Evolutionary conservation across 2,888 invertebrate genomes (phyloP).

Genomic region (Aphodius sticticus): DNA sequence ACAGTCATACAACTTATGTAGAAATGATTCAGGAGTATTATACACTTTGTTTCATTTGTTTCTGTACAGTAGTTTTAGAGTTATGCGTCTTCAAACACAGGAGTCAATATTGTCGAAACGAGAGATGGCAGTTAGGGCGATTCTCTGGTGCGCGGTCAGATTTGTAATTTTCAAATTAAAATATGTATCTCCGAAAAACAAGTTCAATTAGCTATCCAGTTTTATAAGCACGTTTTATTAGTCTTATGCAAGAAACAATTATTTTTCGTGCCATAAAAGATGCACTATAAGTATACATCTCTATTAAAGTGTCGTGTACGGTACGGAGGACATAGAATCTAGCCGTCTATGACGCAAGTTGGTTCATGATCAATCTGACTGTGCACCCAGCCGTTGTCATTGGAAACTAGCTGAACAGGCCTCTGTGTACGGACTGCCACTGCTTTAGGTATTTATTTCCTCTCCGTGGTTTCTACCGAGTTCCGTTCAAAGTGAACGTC

Average conservation of each 20-base stretch:
- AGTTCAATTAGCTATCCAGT: too few relatives aligned
- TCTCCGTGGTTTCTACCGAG: background rate
- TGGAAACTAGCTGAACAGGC: conserved; percentile 44
- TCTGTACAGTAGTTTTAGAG: too few relatives aligned
- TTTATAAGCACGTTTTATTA: background rate
- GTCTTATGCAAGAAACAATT: background rate
- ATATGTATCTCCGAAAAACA: too few relatives aligned
- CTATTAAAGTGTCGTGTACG: background rate
- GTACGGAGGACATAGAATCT: background rate
- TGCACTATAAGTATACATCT: background rate
- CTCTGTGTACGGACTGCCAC: conserved; percentile 30
- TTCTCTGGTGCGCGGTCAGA: too few relatives aligned
- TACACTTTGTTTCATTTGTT: too few relatives aligned
- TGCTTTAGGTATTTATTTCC: background rate
- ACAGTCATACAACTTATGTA: too few relatives aligned
- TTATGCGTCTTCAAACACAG: too few relatives aligned
- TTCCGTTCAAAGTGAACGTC: background rate
- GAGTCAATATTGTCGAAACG: too few relatives aligned
- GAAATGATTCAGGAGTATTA: too few relatives aligned
- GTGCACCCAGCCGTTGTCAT: conserved; percentile 47
- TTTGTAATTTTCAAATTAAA: too few relatives aligned
- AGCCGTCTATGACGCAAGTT: conserved; percentile 43
- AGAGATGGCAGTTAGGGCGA: too few relatives aligned
- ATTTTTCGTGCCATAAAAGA: background rate
- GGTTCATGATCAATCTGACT: conserved; percentile 43